Base-by-base conservation (phyloP, 2,113 vertebrate species). In the Glareola pratincola region DNA sequence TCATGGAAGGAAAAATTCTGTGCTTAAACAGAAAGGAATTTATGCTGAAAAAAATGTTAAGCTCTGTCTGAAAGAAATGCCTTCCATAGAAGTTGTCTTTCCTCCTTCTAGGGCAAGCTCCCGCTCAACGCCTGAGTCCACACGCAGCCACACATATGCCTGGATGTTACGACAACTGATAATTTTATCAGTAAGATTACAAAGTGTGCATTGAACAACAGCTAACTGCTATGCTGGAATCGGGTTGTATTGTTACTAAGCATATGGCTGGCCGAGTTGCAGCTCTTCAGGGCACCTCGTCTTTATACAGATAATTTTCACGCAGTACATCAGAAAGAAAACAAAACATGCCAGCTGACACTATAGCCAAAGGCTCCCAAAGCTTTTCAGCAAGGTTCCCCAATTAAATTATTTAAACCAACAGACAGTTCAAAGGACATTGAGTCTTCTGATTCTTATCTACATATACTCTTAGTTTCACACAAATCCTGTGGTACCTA, bases 141-240 rank as follows among this genome's bases (percentile, higher is more conserved):
- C 39, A 20, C 0, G 2, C 14, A 43, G 26, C 10, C 34, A 76
- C n/a, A 1, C 17, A 16, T 27, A 23, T 29, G 43, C 22, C 23
- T 62, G 37, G 54, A 47, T 68, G 51, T 92, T 71, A 59, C 3
- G 10, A 45, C 32, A 71, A 73, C 34, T 22, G 63, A 36, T 19
- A 68, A 7, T 26, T 88, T 94, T 90, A 96, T 97, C 91, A 95
- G 12, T 43, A 85, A 96, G 66, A 84, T 94, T 51, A 69, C 15
- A 9, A 96, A 84, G 50, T 23, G 57, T 73, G 36, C 83, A 43
- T 50, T 85, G 63, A 96, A 92, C 43, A 92, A 88, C 59, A 90
- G 68, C 73, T 76, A 85, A 79, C 20, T 90, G 53, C 37, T 56
- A 3, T 2, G 14, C 53, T 80, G 53, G 32, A 89, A 76, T 7